phyloP scores from a whole-genome alignment of 2,888 invertebrate species.

The Atethmia centrago region DNA sequence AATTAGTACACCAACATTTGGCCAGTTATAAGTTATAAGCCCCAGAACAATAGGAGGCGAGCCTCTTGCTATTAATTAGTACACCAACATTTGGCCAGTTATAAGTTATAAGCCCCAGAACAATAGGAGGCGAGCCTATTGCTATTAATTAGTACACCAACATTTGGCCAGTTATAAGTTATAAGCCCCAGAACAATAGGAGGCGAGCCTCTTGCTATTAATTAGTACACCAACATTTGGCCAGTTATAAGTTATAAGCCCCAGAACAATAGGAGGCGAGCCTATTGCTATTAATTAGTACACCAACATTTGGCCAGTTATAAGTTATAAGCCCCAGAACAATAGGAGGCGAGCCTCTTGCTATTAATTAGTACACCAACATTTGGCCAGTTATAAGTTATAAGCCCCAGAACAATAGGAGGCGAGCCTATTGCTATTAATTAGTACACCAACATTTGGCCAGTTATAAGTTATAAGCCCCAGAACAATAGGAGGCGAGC shows the following conservation, averaged over 20 bases:
- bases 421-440: neutral
- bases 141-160: neutral
- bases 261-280: neutral
- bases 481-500: neutral
- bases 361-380: neutral
- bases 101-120: neutral
- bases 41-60: neutral
- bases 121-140: neutral
- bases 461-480: neutral
- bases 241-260: neutral
- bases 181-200: neutral
- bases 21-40: neutral
- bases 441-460: neutral
- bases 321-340: neutral
- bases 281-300: neutral
- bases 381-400: neutral
- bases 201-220: neutral
- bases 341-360: neutral
- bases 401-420: neutral
- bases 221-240: neutral
- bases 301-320: neutral
- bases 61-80: neutral
- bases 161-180: neutral
- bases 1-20: neutral
- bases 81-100: neutral